Conservation (phyloP, 2,113 vertebrate species). For the Melanostigma gelatinosum region DNA sequence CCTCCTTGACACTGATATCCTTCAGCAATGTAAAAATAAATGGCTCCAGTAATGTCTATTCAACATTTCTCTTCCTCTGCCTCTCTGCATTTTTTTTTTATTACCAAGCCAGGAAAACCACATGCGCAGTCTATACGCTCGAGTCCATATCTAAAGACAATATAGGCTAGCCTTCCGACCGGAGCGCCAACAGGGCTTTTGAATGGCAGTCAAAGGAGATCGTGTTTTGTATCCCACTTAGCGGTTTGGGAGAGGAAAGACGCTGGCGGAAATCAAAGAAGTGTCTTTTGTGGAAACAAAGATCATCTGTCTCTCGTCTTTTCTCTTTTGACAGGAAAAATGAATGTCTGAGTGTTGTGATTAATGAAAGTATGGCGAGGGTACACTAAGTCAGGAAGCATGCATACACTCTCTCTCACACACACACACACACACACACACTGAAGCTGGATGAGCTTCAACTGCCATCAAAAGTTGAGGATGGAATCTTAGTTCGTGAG, state of each 20-base stretch:
- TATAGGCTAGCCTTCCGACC: slow-evolving; percentile 38
- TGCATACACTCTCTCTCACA: slow-evolving; percentile 18
- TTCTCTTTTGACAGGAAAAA: slow-evolving; percentile 41
- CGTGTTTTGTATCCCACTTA: slow-evolving; percentile 58
- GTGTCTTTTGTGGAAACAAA: slow-evolving; percentile 49
- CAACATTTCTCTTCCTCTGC: slow-evolving; percentile 63
- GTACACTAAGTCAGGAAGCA: slow-evolving; percentile 43
- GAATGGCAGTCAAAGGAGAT: slow-evolving; percentile 53
- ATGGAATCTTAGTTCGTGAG: slow-evolving; percentile 66
- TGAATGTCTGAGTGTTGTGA: slow-evolving; percentile 52
- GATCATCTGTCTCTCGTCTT: slow-evolving; percentile 62
- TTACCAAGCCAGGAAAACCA: slow-evolving; percentile 58
- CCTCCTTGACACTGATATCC: slow-evolving; percentile 52
- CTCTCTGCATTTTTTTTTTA: slow-evolving; percentile 30
- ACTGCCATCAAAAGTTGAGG: slow-evolving; percentile 58
- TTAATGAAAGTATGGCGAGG: slow-evolving; percentile 62
- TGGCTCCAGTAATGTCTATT: slow-evolving; percentile 57
- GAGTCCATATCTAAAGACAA: slow-evolving; percentile 67
- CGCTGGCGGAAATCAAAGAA: slow-evolving; percentile 53
- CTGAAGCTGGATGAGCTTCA: slow-evolving; percentile 41
- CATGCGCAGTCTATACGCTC: slow-evolving; percentile 47
- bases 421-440: slow-evolving; percentile 33
- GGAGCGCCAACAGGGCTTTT: slow-evolving; percentile 35
- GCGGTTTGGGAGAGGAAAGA: slow-evolving; percentile 51
- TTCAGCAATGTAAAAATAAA: slow-evolving; percentile 50